A percentile compares a stretch with the other conserved stretches of the same genome.
Evolutionary conservation across 2,113 vertebrate genomes (phyloP).

Genomic region (Smithornis capensis): DNA sequence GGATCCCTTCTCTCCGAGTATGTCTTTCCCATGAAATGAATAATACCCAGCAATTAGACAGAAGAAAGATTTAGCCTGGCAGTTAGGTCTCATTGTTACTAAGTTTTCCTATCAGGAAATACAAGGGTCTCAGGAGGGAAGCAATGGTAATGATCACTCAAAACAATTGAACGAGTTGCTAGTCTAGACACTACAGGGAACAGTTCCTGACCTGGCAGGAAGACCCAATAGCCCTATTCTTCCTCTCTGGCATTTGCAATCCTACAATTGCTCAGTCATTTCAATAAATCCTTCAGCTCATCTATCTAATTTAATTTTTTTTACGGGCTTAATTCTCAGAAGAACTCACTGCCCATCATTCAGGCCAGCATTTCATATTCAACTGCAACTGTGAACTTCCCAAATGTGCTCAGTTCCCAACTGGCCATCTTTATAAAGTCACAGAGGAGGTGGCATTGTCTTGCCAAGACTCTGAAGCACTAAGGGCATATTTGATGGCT

Average conservation of each 20-base stretch:
- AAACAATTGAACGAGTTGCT: conserved; percentile 3
- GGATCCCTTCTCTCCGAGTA: not conserved
- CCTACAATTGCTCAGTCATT: not conserved
- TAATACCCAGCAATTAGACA: not conserved
- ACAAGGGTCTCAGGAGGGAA: conserved; percentile 33
- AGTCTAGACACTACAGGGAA: not conserved
- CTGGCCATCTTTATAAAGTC: not conserved
- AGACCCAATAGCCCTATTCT: conserved; percentile 21
- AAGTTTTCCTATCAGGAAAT: conserved; percentile 51
- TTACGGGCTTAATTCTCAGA: not conserved
- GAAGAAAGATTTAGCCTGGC: not conserved
- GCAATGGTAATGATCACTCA: conserved; percentile 1
- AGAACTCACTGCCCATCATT: not conserved
- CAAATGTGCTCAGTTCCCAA: not conserved
- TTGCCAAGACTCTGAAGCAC: not conserved
- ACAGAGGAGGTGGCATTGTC: not conserved
- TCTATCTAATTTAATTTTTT: not conserved
- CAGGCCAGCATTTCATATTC: not conserved
- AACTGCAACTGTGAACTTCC: not conserved
- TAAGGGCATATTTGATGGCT: not conserved
- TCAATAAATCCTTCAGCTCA: conserved; percentile 54
- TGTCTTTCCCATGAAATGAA: not conserved
- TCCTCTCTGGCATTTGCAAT: conserved; percentile 46
- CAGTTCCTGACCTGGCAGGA: conserved; percentile 33
- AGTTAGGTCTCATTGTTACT: conserved; percentile 11